Evolutionary conservation across 2,113 vertebrate genomes (phyloP).

Genomic region (Rhagologus leucostigma): DNA sequence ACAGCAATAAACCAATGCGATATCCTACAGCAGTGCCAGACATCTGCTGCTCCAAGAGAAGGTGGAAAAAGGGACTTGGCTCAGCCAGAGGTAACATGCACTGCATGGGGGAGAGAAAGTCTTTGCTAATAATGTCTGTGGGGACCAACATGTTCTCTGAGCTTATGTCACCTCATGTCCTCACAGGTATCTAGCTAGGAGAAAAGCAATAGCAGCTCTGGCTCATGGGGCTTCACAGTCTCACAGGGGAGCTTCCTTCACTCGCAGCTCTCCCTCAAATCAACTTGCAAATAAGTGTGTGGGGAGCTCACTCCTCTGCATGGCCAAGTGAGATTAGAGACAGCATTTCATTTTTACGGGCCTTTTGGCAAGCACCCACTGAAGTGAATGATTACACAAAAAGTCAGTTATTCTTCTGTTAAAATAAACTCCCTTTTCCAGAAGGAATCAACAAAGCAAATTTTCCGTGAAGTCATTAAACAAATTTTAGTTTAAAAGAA

Average conservation of each 20-base stretch:
- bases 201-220: neutral
- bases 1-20: neutral
- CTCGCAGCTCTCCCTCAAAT: neutral
- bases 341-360: neutral
- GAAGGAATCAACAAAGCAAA: conserved; percentile 12
- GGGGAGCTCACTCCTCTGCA: neutral
- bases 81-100: neutral
- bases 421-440: neutral
- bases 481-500: conserved; percentile 34
- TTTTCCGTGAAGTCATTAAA: conserved; percentile 9
- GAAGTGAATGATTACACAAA: neutral
- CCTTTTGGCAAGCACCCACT: neutral
- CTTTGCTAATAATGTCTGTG: neutral
- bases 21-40: neutral
- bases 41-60: neutral
- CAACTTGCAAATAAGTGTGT: neutral
- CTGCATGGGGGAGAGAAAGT: neutral
- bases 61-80: neutral
- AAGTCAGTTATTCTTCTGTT: neutral
- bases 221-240: neutral
- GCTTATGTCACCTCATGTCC: neutral
- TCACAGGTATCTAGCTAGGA: neutral
- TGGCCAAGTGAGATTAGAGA: conserved; percentile 6
- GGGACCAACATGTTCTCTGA: neutral
- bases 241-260: neutral